Evolutionary conservation across 2,888 invertebrate species (phyloP).

Genomic region (Carcina quercana): DNA sequence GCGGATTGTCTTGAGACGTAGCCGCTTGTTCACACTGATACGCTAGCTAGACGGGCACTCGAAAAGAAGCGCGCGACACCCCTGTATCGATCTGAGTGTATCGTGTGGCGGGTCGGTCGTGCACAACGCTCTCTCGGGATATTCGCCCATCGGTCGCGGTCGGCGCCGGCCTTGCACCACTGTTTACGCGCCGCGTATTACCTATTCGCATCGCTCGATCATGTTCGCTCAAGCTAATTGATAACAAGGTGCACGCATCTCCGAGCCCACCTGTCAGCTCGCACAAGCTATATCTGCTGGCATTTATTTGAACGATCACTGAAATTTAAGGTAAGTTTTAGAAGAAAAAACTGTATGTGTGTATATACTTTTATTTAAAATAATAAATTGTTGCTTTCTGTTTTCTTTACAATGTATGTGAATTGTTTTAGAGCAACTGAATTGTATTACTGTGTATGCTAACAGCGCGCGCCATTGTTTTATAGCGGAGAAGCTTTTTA

Average conservation of each 20-base stretch:
- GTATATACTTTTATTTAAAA: no score
- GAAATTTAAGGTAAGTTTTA: conserved; percentile 26
- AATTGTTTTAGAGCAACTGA: no score
- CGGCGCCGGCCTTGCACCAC: conserved; percentile 67
- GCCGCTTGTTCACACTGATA: conserved; percentile 26
- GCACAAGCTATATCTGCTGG: conserved; percentile 20
- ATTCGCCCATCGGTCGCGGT: conserved; percentile 65
- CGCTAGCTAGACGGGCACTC: conserved; percentile 42
- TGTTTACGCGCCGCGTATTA: conserved; percentile 59
- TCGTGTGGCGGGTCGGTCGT: conserved; percentile 58
- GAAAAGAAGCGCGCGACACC: conserved; percentile 55
- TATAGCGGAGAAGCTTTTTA: no score
- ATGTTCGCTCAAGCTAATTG: conserved; percentile 57
- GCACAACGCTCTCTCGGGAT: conserved; percentile 63
- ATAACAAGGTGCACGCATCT: conserved; percentile 47
- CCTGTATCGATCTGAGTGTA: conserved; percentile 63
- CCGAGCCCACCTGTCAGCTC: conserved; percentile 33
- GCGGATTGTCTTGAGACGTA: conserved; percentile 25
- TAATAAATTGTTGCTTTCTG: no score
- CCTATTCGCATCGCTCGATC: conserved; percentile 57
- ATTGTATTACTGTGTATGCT: no score
- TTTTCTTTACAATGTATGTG: no score
- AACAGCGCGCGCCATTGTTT: no score
- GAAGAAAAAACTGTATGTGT: no score
- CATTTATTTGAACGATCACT: conserved; percentile 34